Base-by-base conservation (phyloP, 2,888 invertebrate species). In the Drosophila macrospina region DNA sequence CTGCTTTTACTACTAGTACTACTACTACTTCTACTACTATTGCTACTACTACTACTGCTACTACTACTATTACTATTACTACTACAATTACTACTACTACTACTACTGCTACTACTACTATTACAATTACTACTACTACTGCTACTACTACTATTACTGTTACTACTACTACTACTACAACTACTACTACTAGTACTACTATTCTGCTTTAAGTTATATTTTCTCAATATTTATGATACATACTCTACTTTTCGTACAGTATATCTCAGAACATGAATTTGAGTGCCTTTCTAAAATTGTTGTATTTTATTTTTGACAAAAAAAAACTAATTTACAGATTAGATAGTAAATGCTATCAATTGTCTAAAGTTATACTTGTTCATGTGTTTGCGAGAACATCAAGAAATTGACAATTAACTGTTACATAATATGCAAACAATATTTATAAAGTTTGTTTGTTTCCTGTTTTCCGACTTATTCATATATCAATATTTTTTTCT, bases 341-440 rank as follows among this genome's bases (percentile, higher is more conserved):
- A 74, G 74, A 71, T 61, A 56, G 36, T 51, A 47, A 2, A 13
- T 10, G 30, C 45, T 62, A 55, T 45, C 36, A 47, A 36, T 15
- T 10, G 5, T 55, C 60, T 41, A 39, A 20, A 26, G 7, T 51
- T 0, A 8, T 13, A 5, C 8, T 61, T 13, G 20, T 24, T 1
- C 11, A 24, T 24, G 10, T 20, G 13, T 7, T 15, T 13, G 2
- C 2, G 8, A 15, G 15, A 16, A n/a, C 20, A 10, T 1, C 15
- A 13, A 52, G n/a, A 28, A 39, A 30, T 8, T 11, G 28, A 28
- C 28, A 39, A 39, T 8, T 15, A 26, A 26, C 7, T 37, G 26
- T 37, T 37, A n/a, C 16, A 39, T 28, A 16, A 11, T 15, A 28
- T 16, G 16, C 28, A 39, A 30, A 37, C 7, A 30, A 28, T n/a